Percentiles rank a stretch among this genome's conserved stretches.
Evolutionary conservation across 64 coral and sea anemone species (phyloP).

Genomic region (Cladopsammia gracilis): DNA sequence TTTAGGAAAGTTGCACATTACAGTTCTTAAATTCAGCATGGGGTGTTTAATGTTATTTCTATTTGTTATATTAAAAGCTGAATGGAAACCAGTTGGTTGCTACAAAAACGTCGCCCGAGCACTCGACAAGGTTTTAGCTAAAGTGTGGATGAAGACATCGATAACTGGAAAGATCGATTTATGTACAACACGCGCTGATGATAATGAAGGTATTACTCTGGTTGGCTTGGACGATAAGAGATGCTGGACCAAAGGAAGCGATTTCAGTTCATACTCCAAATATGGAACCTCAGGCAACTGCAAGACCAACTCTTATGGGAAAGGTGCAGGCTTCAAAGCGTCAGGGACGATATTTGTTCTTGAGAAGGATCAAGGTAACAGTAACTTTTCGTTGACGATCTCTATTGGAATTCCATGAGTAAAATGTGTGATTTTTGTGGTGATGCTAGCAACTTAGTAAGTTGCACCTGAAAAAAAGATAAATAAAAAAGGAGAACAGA

Average conservation of each 20-base stretch:
- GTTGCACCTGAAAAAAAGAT: no score
- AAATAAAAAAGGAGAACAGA: no score
- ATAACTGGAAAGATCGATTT: background rate
- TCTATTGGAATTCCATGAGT: no score
- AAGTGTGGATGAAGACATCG: background rate
- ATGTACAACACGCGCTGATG: background rate
- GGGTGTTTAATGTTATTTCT: background rate
- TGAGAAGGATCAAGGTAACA: constrained; percentile 1
- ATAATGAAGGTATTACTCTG: background rate
- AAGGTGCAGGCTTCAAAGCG: background rate
- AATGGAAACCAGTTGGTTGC: constrained; percentile 16
- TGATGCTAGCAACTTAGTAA: no score
- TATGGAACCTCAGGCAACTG: constrained; percentile 23
- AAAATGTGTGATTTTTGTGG: no score
- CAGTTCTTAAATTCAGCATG: no score
- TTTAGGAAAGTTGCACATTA: no score
- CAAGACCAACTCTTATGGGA: background rate
- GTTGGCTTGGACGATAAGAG: constrained; percentile 13
- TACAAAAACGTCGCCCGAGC: background rate
- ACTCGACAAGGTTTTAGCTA: background rate
- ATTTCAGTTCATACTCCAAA: background rate
- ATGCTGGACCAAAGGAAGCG: background rate
- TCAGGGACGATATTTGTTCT: background rate
- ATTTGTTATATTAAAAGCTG: background rate
- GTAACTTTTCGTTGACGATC: no score